Evolutionary conservation across 2,797 vertebrate species (phyloP).

Genomic region (Echeneis naucrates): DNA sequence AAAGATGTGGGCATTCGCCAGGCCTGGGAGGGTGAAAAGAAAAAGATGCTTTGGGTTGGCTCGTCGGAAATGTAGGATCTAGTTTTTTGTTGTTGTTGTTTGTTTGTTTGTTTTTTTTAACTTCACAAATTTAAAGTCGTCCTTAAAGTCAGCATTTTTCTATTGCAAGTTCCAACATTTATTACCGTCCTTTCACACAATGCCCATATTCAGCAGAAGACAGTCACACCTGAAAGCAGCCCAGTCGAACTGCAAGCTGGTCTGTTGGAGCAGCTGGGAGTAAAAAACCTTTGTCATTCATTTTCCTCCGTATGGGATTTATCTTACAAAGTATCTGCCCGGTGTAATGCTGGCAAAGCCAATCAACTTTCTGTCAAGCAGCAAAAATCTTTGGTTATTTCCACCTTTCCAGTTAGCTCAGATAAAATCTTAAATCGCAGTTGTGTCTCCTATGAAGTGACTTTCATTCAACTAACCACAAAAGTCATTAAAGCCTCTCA

Average conservation of each 20-base stretch:
- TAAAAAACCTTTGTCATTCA: not conserved
- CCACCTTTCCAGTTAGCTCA: constrained; percentile 1
- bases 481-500: not conserved
- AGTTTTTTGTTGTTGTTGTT: too few species aligned
- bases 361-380: not conserved
- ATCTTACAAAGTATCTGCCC: not conserved
- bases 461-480: constrained; percentile 21
- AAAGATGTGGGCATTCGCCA: constrained; percentile 35
- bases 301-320: not conserved
- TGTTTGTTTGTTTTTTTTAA: too few species aligned
- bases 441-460: not conserved
- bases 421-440: constrained; percentile 20
- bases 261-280: not conserved
- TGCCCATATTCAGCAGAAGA: not conserved
- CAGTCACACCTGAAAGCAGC: not conserved
- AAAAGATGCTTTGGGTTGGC: not conserved
- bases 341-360: not conserved
- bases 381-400: constrained; percentile 22
- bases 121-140: too few species aligned
- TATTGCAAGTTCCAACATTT: too few species aligned
- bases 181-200: not conserved
- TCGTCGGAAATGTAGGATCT: constrained; percentile 3
- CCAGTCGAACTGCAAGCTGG: not conserved
- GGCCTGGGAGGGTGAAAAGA: constrained; percentile 7
- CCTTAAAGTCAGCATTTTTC: not conserved